A percentile compares a stretch with the other conserved stretches of the same genome.
These are phyloP conservation scores for Tiliqua scincoides DNA, from an alignment of 2,113 vertebrate genomes.

Conservation along the genomic window DNA sequence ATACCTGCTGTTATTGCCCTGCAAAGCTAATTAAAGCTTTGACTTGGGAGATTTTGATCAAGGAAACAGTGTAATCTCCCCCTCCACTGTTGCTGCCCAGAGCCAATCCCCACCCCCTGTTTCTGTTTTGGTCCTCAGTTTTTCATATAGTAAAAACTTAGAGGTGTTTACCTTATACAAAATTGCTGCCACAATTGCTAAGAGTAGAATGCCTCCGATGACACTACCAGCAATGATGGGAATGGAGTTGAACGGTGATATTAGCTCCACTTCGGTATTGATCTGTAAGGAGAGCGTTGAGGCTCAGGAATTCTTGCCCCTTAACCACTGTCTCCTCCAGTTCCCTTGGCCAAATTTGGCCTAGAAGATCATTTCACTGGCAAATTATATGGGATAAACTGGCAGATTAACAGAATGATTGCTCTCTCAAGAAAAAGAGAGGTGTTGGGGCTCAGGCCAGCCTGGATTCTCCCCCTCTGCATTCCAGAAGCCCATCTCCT, in stretches of 20 bases:
- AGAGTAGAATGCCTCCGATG: slow-evolving; percentile 75
- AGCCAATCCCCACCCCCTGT: too few species aligned
- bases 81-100: too few species aligned
- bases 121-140: background rate
- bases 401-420: too few species aligned
- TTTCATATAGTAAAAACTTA: too few species aligned
- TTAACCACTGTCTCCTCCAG: background rate
- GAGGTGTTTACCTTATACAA: slow-evolving; percentile 76
- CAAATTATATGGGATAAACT: too few species aligned
- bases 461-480: background rate
- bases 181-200: slow-evolving; percentile 70
- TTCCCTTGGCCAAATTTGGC: background rate
- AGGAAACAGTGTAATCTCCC: too few species aligned
- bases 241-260: slow-evolving; percentile 70
- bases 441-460: background rate
- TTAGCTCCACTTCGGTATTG: slow-evolving; percentile 73
- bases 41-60: too few species aligned
- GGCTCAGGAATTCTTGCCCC: background rate
- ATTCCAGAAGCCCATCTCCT: background rate
- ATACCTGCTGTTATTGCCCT: too few species aligned
- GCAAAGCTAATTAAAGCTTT: too few species aligned
- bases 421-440: too few species aligned
- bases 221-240: slow-evolving; percentile 76
- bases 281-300: slow-evolving; percentile 60
- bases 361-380: background rate